Evolutionary conservation across 2,113 vertebrate species (phyloP).

Genomic region (Oryzias celebensis): DNA sequence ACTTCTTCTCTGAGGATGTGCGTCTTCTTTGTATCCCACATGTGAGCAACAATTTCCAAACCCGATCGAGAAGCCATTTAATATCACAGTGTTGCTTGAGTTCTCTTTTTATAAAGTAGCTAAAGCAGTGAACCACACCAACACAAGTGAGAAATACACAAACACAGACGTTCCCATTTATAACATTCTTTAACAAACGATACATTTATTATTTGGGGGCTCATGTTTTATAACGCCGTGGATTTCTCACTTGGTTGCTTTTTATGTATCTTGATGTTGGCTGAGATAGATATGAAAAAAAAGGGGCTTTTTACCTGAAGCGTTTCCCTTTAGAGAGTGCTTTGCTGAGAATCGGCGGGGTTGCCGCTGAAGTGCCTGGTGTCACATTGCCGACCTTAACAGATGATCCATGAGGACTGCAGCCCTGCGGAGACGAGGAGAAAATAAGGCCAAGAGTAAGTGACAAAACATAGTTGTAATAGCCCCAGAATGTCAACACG

Average conservation of each 20-base stretch:
- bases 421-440: conserved; percentile 55
- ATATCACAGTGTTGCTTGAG: conserved; percentile 23
- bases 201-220: conserved; percentile 37
- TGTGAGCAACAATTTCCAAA: conserved; percentile 13
- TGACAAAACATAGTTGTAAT: neutral
- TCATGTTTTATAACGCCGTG: conserved; percentile 29
- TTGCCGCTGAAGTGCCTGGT: conserved; percentile 42
- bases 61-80: conserved; percentile 30
- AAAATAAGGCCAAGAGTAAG: conserved; percentile 1
- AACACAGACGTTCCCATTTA: conserved; percentile 6
- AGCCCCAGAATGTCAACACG: conserved; percentile 11
- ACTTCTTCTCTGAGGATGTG: conserved; percentile 14
- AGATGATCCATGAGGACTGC: conserved; percentile 61
- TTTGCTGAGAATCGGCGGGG: conserved; percentile 65
- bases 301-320: conserved; percentile 66
- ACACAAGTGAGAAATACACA: conserved; percentile 18
- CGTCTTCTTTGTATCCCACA: conserved; percentile 4
- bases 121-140: conserved; percentile 13
- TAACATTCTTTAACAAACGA: conserved; percentile 15
- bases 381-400: conserved; percentile 46
- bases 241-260: conserved; percentile 44
- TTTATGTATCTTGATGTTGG: conserved; percentile 10
- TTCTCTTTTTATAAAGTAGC: conserved; percentile 14
- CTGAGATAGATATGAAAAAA: conserved; percentile 35
- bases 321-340: conserved; percentile 70